Percentiles rank a stretch among this genome's conserved stretches.
Conservation (phyloP, 2,797 vertebrate genomes). For the Champsocephalus esox region DNA sequence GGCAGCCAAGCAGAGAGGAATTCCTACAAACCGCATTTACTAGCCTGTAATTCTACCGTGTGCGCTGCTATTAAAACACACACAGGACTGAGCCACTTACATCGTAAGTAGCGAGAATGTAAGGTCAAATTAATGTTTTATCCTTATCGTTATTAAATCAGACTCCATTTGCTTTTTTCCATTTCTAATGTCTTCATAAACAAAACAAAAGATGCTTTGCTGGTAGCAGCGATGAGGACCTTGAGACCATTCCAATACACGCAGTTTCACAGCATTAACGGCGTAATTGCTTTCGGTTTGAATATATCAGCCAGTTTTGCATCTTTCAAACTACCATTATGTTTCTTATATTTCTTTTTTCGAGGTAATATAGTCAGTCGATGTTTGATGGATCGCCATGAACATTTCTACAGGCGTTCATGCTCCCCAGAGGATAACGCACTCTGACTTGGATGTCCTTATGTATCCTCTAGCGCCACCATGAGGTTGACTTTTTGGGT, state of each 20-base stretch:
- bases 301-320: not conserved
- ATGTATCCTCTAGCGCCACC: too few relatives aligned
- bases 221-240: not conserved
- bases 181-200: conserved; percentile 2
- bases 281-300: not conserved
- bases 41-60: not conserved
- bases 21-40: not conserved
- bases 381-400: not conserved
- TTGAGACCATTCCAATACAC: conserved; percentile 3
- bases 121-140: not conserved
- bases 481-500: too few relatives aligned
- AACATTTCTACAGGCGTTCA: not conserved
- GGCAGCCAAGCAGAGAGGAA: not conserved
- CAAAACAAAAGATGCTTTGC: not conserved
- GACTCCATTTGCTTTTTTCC: not conserved
- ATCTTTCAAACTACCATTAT: not conserved
- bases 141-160: not conserved
- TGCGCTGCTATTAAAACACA: not conserved
- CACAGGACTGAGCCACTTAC: not conserved
- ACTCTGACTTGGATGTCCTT: too few relatives aligned
- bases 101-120: not conserved
- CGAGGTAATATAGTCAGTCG: too few relatives aligned
- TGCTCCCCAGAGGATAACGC: too few relatives aligned
- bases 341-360: not conserved
- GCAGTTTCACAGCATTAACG: not conserved